Base-by-base conservation (phyloP, 1,140 invertebrate species). In the Orchestia grillus region DNA sequence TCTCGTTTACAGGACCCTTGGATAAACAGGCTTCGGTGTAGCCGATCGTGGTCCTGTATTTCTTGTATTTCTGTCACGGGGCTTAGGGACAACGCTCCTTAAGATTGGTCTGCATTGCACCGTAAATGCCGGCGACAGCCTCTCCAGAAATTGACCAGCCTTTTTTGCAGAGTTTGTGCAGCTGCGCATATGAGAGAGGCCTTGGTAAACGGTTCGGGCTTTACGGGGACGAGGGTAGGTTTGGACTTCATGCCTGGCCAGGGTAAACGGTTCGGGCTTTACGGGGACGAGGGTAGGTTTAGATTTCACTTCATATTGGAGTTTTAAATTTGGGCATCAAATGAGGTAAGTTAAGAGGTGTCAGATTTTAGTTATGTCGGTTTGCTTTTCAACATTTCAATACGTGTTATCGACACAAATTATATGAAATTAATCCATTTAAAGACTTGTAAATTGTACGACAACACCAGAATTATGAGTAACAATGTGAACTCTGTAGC, bases 61-160 rank as follows among this genome's bases (percentile, higher is more conserved):
- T 94, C 92, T 94, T 44, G 43, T 94, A 94, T 94, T 94, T 94
- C 92, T 94, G 92, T 94, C 92, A 94, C 92, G 36, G 44, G 43
- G 43, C 92, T 45, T 94, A 45, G 92, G 40, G 40, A 44, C 92
- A 45, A 47, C 43, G 43, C 44, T 44, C 44, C 43, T 47, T 47
- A 94, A 94, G 92, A 94, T 94, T 94, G 92, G 92, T 40, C 92
- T 45, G 92, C 92, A 94, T n/a, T 94, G 43, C 44, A 44, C 41
- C 92, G 92, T 94, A 47, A 94, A 94, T 47, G 92, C 44, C 41
- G 92, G 92, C 92, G 92, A 94, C 92, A 94, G 44, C 43, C 92
- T 94, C 40, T n/a, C 43, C 44, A 47, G 92, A 45, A 94, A 94
- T 47, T 94, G 92, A 47, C 92, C 92, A 90, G 92, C 44, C 92